Base-by-base conservation (phyloP, 2,888 invertebrate genomes). In the Phengaris arion region DNA sequence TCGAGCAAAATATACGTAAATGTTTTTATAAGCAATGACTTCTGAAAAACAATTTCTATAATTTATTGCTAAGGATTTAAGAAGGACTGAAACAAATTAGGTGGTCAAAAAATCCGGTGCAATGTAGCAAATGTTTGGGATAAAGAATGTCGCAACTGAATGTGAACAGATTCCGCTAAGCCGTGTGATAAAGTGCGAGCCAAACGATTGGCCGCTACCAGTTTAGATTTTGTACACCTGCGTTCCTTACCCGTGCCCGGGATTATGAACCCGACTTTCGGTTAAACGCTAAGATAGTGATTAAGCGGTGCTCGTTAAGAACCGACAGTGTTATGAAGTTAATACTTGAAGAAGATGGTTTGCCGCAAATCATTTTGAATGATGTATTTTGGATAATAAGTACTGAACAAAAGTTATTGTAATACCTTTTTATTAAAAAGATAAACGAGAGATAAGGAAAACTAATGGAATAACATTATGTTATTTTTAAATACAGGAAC, bases 251-350 rank as follows among this genome's bases (percentile, higher is more conserved):
- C 54, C 15, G 64, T 35, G 35, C 77, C 80, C 78, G 74, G 78
- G 80, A 80, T 80, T 79, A 79, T 77, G 86, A 79, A 81, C 82
- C 81, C 81, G 83, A 84, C 84, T 86, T 81, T 82, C 80, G 82
- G 86, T 81, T 81, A 81, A 86, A 86, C 81, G 85, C 84, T 84
- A 84, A 88, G 84, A 85, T 81, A 84, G 83, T 86, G 86, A 86
- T 87, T 83, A 87, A 90, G 85, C 84, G 83, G 81, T 81, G 80
- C 78, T 85, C 86, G 88, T 90, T 90, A 87, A 83, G 84, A 84
- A 83, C 59, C 79, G 82, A 80, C 80, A 80, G 82, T 76, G 77
- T 77, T 78, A 76, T 76, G 75, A 76, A 77, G 75, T 35, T 35
- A 35, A 35, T 78, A 76, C 76, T 75, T 72, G 45, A 74, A 57